Evolutionary conservation across 2,113 vertebrate genomes (phyloP).

Genomic region (Neodontobutis hainanensis): DNA sequence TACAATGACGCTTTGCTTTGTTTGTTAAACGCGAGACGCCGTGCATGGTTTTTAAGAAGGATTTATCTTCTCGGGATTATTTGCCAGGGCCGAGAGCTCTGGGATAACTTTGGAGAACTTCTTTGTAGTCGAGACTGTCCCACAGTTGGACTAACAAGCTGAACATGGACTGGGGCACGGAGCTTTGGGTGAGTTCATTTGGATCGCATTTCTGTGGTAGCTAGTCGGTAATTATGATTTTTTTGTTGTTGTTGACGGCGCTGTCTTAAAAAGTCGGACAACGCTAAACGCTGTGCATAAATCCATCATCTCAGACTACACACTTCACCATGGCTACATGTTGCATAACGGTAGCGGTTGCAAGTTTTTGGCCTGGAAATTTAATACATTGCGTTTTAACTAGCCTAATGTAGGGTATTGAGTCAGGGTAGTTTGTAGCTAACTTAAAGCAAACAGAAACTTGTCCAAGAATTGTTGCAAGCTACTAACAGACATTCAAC

Average conservation of each 20-base stretch:
- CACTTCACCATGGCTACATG: conserved; percentile 10
- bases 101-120: conserved; percentile 79
- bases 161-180: conserved; percentile 84
- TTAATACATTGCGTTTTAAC: not conserved
- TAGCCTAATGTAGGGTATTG: too few species aligned
- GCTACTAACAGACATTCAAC: conserved; percentile 1
- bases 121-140: conserved; percentile 70
- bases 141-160: conserved; percentile 49
- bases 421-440: too few species aligned
- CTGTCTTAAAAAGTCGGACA: not conserved
- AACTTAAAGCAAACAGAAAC: not conserved
- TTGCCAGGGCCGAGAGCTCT: conserved; percentile 44
- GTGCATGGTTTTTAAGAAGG: conserved; percentile 5
- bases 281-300: not conserved
- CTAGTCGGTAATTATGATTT: not conserved
- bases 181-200: conserved; percentile 81
- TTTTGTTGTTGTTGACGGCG: not conserved
- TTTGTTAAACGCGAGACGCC: conserved; percentile 13
- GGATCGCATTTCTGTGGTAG: not conserved
- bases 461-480: not conserved
- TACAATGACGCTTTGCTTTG: conserved; percentile 8
- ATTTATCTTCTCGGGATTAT: conserved; percentile 47
- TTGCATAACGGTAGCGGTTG: conserved; percentile 6
- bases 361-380: not conserved
- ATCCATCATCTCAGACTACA: not conserved